These are phyloP conservation scores for Forbesichthys papilliferus DNA, from an alignment of 2,113 vertebrate species.

Conservation along the genomic window DNA sequence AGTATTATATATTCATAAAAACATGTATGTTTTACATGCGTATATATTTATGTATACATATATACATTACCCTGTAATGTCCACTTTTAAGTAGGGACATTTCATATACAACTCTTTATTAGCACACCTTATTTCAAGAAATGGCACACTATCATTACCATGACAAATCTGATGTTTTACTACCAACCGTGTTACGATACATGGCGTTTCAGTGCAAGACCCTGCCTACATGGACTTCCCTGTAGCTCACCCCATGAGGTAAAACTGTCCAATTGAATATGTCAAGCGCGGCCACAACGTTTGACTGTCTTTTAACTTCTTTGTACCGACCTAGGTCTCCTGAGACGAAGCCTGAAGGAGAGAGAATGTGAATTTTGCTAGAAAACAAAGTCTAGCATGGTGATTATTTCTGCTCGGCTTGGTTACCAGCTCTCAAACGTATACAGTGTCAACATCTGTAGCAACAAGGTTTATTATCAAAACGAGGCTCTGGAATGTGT, in stretches of 20 bases:
- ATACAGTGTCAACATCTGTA: conserved; percentile 38
- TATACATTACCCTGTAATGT: neutral
- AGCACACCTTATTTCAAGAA: too few species aligned
- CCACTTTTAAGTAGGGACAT: neutral
- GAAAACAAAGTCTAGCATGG: conserved; percentile 49
- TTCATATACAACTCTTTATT: neutral
- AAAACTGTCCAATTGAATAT: conserved; percentile 52
- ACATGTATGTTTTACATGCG: too few species aligned
- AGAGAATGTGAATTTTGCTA: conserved; percentile 24
- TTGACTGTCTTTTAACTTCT: conserved; percentile 62
- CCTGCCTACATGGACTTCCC: conserved; percentile 38
- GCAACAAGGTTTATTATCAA: conserved; percentile 41
- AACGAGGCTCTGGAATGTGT: conserved; percentile 34
- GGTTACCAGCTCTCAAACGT: conserved; percentile 28
- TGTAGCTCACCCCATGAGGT: conserved; percentile 44
- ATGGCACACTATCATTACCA: neutral
- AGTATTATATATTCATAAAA: too few species aligned
- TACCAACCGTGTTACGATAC: neutral
- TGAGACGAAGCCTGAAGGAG: conserved; percentile 45
- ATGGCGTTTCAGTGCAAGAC: neutral
- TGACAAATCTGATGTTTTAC: neutral
- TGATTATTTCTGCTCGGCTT: conserved; percentile 47
- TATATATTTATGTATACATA: too few species aligned
- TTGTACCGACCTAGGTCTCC: conserved; percentile 49
- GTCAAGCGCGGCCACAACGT: conserved; percentile 47